Percentiles rank a stretch among this genome's conserved stretches.
Evolutionary conservation across 2,888 invertebrate genomes (phyloP).

Genomic region (Operophtera brumata): DNA sequence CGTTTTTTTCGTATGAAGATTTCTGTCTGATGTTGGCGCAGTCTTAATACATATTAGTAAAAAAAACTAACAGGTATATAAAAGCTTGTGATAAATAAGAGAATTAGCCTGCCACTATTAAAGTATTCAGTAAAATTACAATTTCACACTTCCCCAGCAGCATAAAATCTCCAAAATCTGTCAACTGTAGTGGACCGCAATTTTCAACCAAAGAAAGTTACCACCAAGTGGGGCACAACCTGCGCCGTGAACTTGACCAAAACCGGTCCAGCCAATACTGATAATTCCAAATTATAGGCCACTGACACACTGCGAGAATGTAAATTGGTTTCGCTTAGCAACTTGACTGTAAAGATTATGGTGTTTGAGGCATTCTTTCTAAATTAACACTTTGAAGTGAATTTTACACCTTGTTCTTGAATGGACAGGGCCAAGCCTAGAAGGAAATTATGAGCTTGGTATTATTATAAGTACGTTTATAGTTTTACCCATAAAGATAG

Average conservation of each 20-base stretch:
- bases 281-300: constrained; percentile 51
- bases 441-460: too few relatives aligned
- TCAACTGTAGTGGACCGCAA: constrained; percentile 42
- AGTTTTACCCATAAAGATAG: too few relatives aligned
- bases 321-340: constrained; percentile 29
- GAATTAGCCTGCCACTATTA: too few relatives aligned
- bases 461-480: too few relatives aligned
- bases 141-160: constrained; percentile 6
- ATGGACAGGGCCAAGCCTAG: too few relatives aligned
- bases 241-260: constrained; percentile 57
- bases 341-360: constrained; percentile 11
- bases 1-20: too few relatives aligned
- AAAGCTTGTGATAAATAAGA: too few relatives aligned
- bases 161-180: constrained; percentile 37
- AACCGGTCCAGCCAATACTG: constrained; percentile 53
- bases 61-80: too few relatives aligned
- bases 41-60: too few relatives aligned
- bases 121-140: neutral
- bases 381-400: neutral
- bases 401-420: neutral
- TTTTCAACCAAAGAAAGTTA: constrained; percentile 66
- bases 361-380: constrained; percentile 21
- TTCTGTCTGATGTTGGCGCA: too few relatives aligned
- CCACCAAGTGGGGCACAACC: constrained; percentile 67
- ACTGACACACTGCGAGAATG: constrained; percentile 34